These are phyloP conservation scores for Catocala sponsa DNA, from an alignment of 2,888 invertebrate genomes.

Conservation along the genomic window DNA sequence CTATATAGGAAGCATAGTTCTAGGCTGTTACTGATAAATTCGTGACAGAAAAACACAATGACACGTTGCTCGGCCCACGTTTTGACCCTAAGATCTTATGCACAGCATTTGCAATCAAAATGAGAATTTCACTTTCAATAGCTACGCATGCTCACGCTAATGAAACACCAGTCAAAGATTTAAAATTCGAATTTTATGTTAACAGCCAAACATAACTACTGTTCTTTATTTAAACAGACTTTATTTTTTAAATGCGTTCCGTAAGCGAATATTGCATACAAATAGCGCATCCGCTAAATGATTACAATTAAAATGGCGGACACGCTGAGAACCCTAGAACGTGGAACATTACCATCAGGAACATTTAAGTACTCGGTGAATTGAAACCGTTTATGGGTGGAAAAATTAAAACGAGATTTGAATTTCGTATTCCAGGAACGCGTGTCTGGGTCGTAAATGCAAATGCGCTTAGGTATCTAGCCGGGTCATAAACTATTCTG, in stretches of 20 bases:
- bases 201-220: conserved; percentile 12
- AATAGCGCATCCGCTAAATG: conserved; percentile 58
- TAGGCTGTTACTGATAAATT: too few species aligned
- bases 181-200: too few species aligned
- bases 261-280: conserved; percentile 57
- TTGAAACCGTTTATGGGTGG: conserved; percentile 64
- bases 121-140: too few species aligned
- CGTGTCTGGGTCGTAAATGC: conserved; percentile 50
- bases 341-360: conserved; percentile 59
- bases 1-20: too few species aligned
- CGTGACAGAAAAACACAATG: too few species aligned
- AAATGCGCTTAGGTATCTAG: conserved; percentile 34
- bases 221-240: conserved; percentile 19
- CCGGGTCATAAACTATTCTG: conserved; percentile 8
- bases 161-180: too few species aligned
- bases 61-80: too few species aligned
- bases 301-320: conserved; percentile 62
- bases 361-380: conserved; percentile 57
- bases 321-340: conserved; percentile 48
- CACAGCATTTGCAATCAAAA: too few species aligned
- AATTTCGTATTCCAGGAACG: conserved; percentile 54
- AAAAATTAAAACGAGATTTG: conserved; percentile 61
- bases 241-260: conserved; percentile 33
- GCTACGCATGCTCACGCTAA: too few species aligned
- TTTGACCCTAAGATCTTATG: too few species aligned